Evolutionary conservation across 2,113 vertebrate species (phyloP), one percentile per base, ranked within the genome.

Genomic region (Gallinago media): DNA sequence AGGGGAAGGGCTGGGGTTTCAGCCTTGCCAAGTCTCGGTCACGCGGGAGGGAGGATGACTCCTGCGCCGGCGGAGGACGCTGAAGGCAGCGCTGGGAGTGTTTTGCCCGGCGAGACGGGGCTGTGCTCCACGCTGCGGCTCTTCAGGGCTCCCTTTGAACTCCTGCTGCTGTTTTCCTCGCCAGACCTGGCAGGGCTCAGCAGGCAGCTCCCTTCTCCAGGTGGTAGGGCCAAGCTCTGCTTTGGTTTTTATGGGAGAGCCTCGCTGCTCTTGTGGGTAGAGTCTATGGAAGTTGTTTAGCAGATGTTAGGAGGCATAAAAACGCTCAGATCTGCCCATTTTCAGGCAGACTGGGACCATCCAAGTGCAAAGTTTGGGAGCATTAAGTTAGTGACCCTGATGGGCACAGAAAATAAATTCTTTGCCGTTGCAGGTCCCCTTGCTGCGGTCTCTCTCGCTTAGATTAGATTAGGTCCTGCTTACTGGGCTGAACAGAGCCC

Each of bases 321-420:
- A 38, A 31, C 2, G 1, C 0, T 0, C 22, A 15, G 56, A 31
- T 59, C 42, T 62, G 40, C 21, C 44, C 18, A 0, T 40, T 83
- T 42, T 22, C 82, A 38, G 65, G 38, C 67, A 52, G 63, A 19
- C 77, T 46, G 71, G 54, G 47, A 38, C 49, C 85, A 32, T 63
- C 44, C 77, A 84, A 40, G 38, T 49, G 32, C 76, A 15, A 65
- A 31, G 20, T 36, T 46, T 47, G 55, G 29, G n/a, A 17, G 15
- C 46, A 49, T 50, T 27, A 18, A 40, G 47, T 42, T 7, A 26
- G 32, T 23, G 79, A 74, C 22, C 59, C 56, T 42, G 68, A 40
- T 17, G 63, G 71, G 50, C 89, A 27, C 54, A 32, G 78, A 38
- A 47, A 18, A 54, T 4, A 36, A 82, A 58, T 29, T 26, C 40